phyloP scores from a whole-genome alignment of 1,140 invertebrate genomes.

The Chionoecetes opilio region DNA sequence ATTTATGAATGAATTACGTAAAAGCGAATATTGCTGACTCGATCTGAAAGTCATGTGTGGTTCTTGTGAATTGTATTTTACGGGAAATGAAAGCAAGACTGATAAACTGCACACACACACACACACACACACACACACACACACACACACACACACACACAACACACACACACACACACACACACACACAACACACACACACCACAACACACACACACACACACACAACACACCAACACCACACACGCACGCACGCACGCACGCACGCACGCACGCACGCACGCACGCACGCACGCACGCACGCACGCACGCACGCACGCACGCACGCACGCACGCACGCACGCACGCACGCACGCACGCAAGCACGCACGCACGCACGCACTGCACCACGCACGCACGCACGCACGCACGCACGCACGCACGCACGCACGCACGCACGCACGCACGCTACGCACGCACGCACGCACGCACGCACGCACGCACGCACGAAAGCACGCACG shows the following conservation, averaged over 20 bases:
- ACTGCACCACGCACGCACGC: too few species aligned
- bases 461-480: constrained; percentile 23
- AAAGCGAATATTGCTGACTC: too few species aligned
- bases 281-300: too few species aligned
- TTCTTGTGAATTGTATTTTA: neutral
- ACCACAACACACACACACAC: constrained; percentile 27
- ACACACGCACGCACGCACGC: too few species aligned
- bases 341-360: constrained; percentile 23
- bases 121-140: constrained; percentile 27
- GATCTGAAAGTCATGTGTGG: neutral
- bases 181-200: neutral
- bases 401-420: neutral
- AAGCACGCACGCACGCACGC: too few species aligned
- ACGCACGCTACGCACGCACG: neutral
- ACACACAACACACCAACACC: neutral
- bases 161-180: constrained; percentile 13
- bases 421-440: neutral
- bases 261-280: too few species aligned
- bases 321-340: neutral
- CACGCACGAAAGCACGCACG: neutral
- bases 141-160: neutral
- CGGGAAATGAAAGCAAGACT: neutral
- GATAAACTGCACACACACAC: neutral
- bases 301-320: too few species aligned
- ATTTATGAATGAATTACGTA: too few species aligned